Evolutionary conservation across 92 coral and sea anemone species (phyloP), one percentile per base, ranked within the genome.

Genomic region (Zoanthus solanderi): DNA sequence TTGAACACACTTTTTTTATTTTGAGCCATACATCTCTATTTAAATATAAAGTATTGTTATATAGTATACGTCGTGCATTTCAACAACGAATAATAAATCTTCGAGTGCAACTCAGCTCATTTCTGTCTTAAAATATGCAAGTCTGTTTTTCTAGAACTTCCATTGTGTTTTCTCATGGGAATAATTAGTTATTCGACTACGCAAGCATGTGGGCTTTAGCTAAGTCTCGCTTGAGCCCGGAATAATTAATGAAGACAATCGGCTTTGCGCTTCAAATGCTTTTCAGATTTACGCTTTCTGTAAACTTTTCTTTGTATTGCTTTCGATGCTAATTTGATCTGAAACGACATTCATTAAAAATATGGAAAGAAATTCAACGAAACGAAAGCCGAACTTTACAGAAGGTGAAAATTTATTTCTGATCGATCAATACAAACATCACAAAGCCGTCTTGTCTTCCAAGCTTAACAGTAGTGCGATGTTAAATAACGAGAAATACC

Each of bases 351-450:
- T 65, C 37, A 47, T 12, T 28, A 10, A 17, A 11, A 65, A 42
- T 60, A 66, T 81, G 85, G 85, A 81, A 54, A 75, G 85, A 32
- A 81, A 81, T 28, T 66, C 91, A 52, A 87, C 86, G 88, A 94
- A 94, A 88, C 91, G 98, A 89, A 94, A 94, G 79, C 98, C 98
- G 0, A 94, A 94, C 94, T 94, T 92, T 67, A 92, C 98, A 16
- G 98, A 94, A 83, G 89, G 89, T 50, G 98, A 94, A 80, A 94
- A 93, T 87, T 75, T 94, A 71, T 94, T 79, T 81, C 84, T 94
- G 76, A 88, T 94, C 84, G 90, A 91, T 58, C 91, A 94, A 82
- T 94, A 90, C 86, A 95, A 92, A 91, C 85, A 76, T 31, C 89
- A 94, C 87, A 87, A 88, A 52, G 89, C 63, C 12, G 89, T 94